Conservation (phyloP, 2,888 invertebrate species). For the Phengaris arion region DNA sequence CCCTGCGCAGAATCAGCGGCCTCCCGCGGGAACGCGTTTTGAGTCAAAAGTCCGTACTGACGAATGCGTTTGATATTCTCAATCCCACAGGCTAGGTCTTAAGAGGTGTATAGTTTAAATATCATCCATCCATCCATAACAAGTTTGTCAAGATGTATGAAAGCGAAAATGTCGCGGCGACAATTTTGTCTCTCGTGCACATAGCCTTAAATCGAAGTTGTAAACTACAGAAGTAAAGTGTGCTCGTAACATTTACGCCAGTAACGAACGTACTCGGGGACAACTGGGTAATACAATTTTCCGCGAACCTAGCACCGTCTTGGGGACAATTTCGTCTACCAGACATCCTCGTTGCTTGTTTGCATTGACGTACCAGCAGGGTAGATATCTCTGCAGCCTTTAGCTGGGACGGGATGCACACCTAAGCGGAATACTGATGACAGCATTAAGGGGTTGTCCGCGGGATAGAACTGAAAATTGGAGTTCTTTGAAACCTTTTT, state of each 20-base stretch:
- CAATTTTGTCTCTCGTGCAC: not conserved
- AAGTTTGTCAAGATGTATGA: not conserved
- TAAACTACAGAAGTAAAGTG: not conserved
- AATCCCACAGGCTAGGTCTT: no score
- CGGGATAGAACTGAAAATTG: no score
- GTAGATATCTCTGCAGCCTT: no score
- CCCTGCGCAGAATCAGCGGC: no score
- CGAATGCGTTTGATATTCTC: not conserved
- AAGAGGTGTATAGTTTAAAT: no score
- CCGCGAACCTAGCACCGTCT: slow-evolving; percentile 67
- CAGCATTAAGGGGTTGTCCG: no score
- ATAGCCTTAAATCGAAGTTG: not conserved
- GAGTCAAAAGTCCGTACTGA: not conserved
- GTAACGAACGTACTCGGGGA: slow-evolving; percentile 39
- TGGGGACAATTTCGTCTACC: slow-evolving; percentile 67
- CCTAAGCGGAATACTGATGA: no score
- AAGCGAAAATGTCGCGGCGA: not conserved
- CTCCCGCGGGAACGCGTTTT: no score
- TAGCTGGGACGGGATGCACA: no score
- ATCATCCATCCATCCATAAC: no score
- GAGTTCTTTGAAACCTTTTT: no score
- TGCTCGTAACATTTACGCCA: not conserved
- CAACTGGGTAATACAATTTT: slow-evolving; percentile 72
- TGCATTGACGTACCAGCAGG: not conserved
- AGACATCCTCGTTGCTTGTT: not conserved